Conservation (phyloP, 2,888 invertebrate genomes). For the Erebia epiphron region DNA sequence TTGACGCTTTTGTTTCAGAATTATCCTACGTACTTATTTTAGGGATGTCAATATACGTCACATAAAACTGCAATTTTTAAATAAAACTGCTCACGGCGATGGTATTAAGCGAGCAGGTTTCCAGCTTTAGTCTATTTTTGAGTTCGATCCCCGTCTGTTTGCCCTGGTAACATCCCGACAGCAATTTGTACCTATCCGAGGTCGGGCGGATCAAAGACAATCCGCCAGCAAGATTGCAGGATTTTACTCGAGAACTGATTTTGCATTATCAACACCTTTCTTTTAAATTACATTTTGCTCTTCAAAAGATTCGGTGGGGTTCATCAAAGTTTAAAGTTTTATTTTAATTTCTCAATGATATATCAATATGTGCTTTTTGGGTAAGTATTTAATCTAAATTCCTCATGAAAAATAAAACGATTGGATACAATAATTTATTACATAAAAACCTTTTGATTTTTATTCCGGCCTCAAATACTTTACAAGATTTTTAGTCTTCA, state of each 20-base stretch:
- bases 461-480: too few species aligned
- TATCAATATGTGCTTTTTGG: too few species aligned
- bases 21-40: too few species aligned
- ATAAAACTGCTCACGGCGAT: too few species aligned
- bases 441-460: too few species aligned
- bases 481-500: too few species aligned
- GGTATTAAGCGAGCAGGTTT: background rate
- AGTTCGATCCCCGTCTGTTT: slow-evolving; percentile 19
- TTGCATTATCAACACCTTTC: slow-evolving; percentile 39
- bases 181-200: slow-evolving; percentile 33
- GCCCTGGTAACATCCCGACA: slow-evolving; percentile 21
- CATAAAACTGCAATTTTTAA: background rate
- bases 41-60: too few species aligned
- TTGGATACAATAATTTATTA: too few species aligned
- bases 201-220: slow-evolving; percentile 31
- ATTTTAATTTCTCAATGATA: background rate
- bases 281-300: slow-evolving; percentile 27
- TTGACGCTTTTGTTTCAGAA: too few species aligned
- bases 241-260: slow-evolving; percentile 34
- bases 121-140: slow-evolving; percentile 20
- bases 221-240: slow-evolving; percentile 36
- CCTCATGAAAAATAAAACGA: too few species aligned
- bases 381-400: too few species aligned
- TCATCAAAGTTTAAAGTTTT: background rate
- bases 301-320: background rate